phyloP scores from a whole-genome alignment of 2,113 vertebrate species.

The Chloebia gouldiae region DNA sequence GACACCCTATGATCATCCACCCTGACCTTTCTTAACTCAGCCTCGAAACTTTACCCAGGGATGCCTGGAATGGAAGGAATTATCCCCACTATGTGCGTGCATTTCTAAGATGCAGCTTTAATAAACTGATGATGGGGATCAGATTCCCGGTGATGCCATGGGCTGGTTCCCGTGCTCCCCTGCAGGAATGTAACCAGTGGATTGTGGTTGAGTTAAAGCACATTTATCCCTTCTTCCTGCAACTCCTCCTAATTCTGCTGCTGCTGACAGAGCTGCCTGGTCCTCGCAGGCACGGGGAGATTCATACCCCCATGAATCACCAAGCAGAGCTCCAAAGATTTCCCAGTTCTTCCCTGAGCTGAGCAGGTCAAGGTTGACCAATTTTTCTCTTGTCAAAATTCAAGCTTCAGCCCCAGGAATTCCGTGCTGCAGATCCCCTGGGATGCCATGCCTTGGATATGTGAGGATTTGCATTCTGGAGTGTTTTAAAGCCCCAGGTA shows the following conservation, averaged over 20 bases:
- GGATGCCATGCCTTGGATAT: neutral
- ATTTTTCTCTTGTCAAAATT: neutral
- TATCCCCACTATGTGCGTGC: constrained; percentile 53
- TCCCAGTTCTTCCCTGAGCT: neutral
- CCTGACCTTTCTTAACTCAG: constrained; percentile 53
- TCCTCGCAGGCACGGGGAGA: neutral
- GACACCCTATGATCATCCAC: constrained; percentile 37
- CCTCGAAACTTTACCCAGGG: constrained; percentile 49
- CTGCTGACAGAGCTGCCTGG: constrained; percentile 41
- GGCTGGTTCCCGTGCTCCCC: constrained; percentile 14
- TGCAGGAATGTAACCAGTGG: constrained; percentile 14
- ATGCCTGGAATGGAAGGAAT: constrained; percentile 56
- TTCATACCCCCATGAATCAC: constrained; percentile 14
- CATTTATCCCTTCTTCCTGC: constrained; percentile 46
- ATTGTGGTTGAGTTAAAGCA: constrained; percentile 12
- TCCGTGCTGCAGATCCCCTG: neutral
- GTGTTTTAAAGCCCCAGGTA: neutral
- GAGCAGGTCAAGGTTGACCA: neutral
- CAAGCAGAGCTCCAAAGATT: neutral
- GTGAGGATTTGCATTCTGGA: neutral
- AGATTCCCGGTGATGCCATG: constrained; percentile 27
- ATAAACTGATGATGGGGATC: constrained; percentile 66
- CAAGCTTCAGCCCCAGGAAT: neutral
- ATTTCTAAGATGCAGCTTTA: constrained; percentile 60
- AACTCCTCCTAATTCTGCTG: constrained; percentile 31